A percentile compares a stretch with the other conserved stretches of the same genome.
These are phyloP conservation scores for Noctua janthina DNA, from an alignment of 2,888 invertebrate species.

Conservation along the genomic window DNA sequence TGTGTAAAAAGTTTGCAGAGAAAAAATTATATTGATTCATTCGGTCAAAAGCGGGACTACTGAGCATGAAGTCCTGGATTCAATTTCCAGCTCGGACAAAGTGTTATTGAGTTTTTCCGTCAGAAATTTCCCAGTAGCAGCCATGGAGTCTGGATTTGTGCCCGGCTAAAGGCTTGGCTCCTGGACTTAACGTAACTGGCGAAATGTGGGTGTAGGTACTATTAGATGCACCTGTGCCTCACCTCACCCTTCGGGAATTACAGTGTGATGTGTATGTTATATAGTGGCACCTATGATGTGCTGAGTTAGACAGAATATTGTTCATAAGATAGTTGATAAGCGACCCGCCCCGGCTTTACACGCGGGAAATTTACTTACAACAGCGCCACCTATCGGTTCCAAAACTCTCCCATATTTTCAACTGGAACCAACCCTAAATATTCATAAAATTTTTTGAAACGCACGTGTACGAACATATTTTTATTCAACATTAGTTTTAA, in stretches of 20 bases:
- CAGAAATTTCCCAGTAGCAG: neutral
- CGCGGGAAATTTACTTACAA: too few species aligned
- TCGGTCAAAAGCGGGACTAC: neutral
- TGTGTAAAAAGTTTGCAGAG: neutral
- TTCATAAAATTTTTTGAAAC: too few species aligned
- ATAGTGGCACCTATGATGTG: neutral
- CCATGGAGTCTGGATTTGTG: too few species aligned
- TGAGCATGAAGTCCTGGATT: neutral
- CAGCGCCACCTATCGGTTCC: too few species aligned
- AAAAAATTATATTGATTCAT: neutral
- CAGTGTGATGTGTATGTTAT: neutral
- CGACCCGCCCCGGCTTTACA: too few species aligned
- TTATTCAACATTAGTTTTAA: too few species aligned
- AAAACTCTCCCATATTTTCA: too few species aligned
- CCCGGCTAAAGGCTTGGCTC: fast-evolving
- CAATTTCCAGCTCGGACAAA: neutral
- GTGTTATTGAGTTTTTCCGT: neutral
- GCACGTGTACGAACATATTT: too few species aligned
- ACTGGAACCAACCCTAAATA: too few species aligned
- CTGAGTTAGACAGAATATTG: neutral
- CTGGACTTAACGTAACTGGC: neutral
- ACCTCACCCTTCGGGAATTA: neutral
- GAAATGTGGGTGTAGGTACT: neutral
- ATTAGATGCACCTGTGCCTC: neutral
- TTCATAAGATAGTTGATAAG: too few species aligned